Evolutionary conservation across 2,888 invertebrate genomes (phyloP).

Genomic region (Seira ritae): DNA sequence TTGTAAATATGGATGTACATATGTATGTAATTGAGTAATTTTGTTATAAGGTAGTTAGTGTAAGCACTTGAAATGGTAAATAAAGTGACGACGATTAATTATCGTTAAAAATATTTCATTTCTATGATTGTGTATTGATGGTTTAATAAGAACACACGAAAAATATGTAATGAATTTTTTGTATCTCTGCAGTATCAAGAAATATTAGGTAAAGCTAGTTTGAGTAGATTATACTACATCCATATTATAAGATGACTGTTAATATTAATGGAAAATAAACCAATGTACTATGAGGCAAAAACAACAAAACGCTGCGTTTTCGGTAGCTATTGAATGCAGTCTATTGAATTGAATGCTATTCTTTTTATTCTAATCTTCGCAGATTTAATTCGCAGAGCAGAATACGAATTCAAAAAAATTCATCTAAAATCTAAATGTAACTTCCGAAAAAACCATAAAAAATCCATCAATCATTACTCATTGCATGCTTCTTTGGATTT

Average conservation of each 20-base stretch:
- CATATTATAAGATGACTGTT: conserved; percentile 11
- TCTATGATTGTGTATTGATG: neutral
- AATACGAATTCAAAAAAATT: no score
- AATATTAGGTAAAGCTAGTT: conserved; percentile 2
- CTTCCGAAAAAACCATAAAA: no score
- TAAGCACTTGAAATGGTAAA: neutral
- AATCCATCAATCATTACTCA: no score
- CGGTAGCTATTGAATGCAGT: no score
- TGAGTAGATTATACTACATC: neutral
- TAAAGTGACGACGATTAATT: neutral
- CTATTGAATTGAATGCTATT: neutral
- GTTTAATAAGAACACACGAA: conserved; percentile 1
- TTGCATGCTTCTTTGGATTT: no score
- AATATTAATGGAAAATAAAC: conserved; percentile 8
- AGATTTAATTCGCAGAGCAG: no score
- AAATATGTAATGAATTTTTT: neutral
- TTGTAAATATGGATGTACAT: neutral
- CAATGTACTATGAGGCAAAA: conserved; percentile 5
- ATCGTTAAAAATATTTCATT: neutral
- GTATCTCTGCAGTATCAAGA: neutral
- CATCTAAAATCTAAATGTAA: no score
- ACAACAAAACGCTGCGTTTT: neutral
- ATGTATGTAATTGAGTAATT: neutral
- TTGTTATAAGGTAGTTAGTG: neutral
- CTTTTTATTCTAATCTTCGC: neutral